Base-by-base conservation (phyloP, 2,797 vertebrate species). In the Sandelia bainsii region DNA sequence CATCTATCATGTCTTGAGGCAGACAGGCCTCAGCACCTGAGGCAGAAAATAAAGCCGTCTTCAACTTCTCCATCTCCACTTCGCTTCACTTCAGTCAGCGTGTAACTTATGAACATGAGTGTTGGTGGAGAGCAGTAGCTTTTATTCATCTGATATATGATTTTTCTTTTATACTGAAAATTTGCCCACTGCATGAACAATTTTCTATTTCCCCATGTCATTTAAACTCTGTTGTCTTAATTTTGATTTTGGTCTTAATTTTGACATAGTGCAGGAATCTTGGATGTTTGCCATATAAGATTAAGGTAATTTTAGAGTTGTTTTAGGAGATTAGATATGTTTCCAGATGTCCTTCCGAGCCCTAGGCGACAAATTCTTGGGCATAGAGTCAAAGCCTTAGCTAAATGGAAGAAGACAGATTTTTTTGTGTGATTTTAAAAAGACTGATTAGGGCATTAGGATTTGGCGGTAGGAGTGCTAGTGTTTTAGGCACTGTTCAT, bases 371-470 rank as follows among this genome's bases (percentile, higher is more conserved):
- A 27, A 29, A 75, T 67, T 75, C 42, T 59, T 65, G 63, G 85
- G 77, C 69, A 79, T 27, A 48, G 74, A 72, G 22, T 83, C 70
- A 83, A 75, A 69, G 51, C 52, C 81, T 82, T 78, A 81, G 66
- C 48, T 49, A 8, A 68, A 29, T 11, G 50, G 64, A 66, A 44
- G 37, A 67, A 73, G 79, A 63, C 63, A 78, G 66, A 83, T 87
- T 82, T 69, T 87, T 82, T 69, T 17, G 42, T 69, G 57, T 44
- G 72, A 88, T 86, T 82, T 74, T 69, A 25, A 79, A 84, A 67
- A 57, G 79, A 83, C 80, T 92, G 86, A 89, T 86, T 86, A 81
- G 87, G 89, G 62, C n/a, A 6, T 49, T 87, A 82, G 62, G 70
- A 81, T 93, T 89, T 92, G 75, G 77, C 69, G 72, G 77, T 71